Base-by-base conservation (phyloP, 1,140 invertebrate species). In the Leguminivora glycinivorella region DNA sequence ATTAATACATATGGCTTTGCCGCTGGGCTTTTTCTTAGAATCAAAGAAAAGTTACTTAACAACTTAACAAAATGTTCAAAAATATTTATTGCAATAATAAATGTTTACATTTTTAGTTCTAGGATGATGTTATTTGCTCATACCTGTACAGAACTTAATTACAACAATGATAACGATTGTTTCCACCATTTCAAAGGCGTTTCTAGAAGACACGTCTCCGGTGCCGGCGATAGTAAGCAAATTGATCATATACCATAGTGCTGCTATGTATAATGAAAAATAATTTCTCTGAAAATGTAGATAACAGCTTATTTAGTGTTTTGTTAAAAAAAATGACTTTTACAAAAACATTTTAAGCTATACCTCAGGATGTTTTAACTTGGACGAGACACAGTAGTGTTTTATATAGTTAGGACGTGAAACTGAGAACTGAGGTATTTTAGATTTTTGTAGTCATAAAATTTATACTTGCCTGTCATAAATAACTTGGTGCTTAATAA, bases 71-170 rank as follows among this genome's bases (percentile, higher is more conserved):
- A 12, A 12, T 0, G 34, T 34, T 34, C 7, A 34, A n/a, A n/a
- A n/a, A n/a, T n/a, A n/a, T n/a, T n/a, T n/a, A n/a, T n/a, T n/a
- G n/a, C n/a, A n/a, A n/a, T n/a, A n/a, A n/a, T n/a, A n/a, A n/a
- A n/a, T n/a, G n/a, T n/a, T n/a, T n/a, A 31, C 24, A 67, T 31
- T 25, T 43, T 3, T 67, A 24, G 14, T 43, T 1, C 29, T 4
- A 31, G 14, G 3, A 31, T 29, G 25, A 1, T n/a, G n/a, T n/a
- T n/a, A n/a, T 67, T 24, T 52, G n/a, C 4, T 19, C 67, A 43
- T 77, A 90, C 87, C 88, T 70, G 88, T 87, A 63, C 89, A 88
- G 71, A 92, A 92, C 74, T 90, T 92, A 5, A 91, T 89, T 7
- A 88, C 69, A 14, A 92, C 85, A 25, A 87, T 88, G 67, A 90